Evolutionary conservation across 2,797 vertebrate genomes (phyloP).

Genomic region (Galago senegalensis): DNA sequence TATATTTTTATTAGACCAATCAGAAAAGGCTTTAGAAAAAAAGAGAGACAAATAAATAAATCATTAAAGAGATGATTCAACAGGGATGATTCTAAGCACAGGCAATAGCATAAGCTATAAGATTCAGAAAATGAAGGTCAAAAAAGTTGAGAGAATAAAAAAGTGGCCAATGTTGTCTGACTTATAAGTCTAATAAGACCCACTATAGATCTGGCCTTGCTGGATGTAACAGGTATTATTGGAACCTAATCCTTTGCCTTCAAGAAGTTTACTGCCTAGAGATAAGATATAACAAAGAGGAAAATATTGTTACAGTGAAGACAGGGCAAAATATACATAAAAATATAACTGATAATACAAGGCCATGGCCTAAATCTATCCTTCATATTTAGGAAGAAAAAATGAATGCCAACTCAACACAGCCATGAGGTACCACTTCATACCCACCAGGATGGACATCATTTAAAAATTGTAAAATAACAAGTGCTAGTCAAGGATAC

Average conservation of each 20-base stretch:
- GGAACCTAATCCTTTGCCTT: neutral
- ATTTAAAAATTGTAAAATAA: neutral
- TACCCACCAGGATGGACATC: neutral
- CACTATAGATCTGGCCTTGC: neutral
- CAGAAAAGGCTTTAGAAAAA: slow-evolving; percentile 29
- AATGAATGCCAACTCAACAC: neutral
- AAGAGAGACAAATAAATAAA: neutral
- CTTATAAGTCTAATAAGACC: neutral
- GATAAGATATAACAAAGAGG: neutral
- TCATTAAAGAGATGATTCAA: slow-evolving; percentile 38
- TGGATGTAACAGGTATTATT: neutral
- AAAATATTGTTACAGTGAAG: neutral
- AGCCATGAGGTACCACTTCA: neutral
- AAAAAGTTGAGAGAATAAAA: neutral
- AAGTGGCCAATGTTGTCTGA: neutral
- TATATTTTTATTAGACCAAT: neutral
- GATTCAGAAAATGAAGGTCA: neutral
- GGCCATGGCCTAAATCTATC: neutral
- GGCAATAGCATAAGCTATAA: neutral
- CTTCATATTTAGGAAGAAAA: neutral
- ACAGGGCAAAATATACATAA: neutral
- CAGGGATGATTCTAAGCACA: neutral
- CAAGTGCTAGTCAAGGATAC: neutral
- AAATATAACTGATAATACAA: neutral
- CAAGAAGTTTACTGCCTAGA: neutral